phyloP scores from a whole-genome alignment of 1,140 invertebrate species.

The Polypedilum pembai region DNA sequence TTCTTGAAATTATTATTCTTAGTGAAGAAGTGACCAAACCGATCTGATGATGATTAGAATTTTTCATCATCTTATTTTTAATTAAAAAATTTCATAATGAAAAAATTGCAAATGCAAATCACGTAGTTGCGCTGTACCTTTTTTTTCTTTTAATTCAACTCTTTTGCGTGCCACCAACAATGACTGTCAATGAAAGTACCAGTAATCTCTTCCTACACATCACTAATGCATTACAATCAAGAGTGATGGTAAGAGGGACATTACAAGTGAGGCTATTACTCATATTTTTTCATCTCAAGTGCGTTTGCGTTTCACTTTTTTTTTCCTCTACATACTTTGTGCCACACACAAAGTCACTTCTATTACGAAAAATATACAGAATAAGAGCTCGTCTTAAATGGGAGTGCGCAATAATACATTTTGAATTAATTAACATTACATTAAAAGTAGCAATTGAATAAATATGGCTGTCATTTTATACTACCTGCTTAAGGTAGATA shows the following conservation, averaged over 20 bases:
- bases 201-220: conserved; percentile 12
- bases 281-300: neutral
- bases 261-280: conserved; percentile 24
- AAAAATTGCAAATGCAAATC: conserved; percentile 13
- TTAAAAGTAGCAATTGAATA: conserved; percentile 8
- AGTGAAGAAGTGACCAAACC: neutral
- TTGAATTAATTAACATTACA: conserved; percentile 1
- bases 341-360: neutral
- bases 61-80: neutral
- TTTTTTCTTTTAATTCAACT: neutral
- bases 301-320: conserved; percentile 22
- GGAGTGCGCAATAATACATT: conserved; percentile 5
- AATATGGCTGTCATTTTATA: neutral
- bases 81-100: neutral
- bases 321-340: too few species aligned
- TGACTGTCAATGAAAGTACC: neutral
- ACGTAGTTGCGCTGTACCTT: neutral
- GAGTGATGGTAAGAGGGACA: conserved; percentile 9
- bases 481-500: too few species aligned
- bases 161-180: neutral
- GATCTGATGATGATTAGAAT: neutral
- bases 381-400: neutral
- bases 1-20: neutral
- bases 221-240: neutral
- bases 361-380: neutral